A percentile compares a stretch with the other conserved stretches of the same genome.
phyloP scores from a whole-genome alignment of 2,797 vertebrate species.

The Trachops cirrhosus region DNA sequence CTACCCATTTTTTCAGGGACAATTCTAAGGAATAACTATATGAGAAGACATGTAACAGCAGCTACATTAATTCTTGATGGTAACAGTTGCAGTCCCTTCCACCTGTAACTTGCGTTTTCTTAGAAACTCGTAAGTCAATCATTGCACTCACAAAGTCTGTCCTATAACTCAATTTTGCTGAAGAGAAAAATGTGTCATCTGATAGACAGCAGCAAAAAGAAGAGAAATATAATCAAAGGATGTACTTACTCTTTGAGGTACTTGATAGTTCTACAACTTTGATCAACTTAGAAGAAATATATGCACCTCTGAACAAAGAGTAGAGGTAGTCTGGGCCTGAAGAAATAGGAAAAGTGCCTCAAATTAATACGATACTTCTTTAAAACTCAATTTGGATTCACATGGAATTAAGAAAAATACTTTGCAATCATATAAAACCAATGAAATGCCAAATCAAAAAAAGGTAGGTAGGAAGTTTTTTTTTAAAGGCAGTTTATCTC shows the following conservation, averaged over 20 bases:
- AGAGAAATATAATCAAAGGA: conserved; percentile 29
- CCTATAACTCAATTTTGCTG: not conserved
- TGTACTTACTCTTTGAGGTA: conserved; percentile 64
- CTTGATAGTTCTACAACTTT: conserved; percentile 22
- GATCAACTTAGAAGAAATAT: conserved; percentile 41
- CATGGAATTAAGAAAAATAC: not conserved
- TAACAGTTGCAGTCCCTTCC: not conserved
- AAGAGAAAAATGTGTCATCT: conserved; percentile 4
- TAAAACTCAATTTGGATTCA: conserved; percentile 20
- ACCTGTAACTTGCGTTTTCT: conserved; percentile 22
- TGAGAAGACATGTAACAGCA: not conserved
- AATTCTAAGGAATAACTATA: not conserved
- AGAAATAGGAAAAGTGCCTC: conserved; percentile 32
- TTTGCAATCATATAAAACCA: not conserved
- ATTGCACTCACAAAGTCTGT: not conserved
- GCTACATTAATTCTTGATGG: not conserved
- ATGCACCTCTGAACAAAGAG: conserved; percentile 33
- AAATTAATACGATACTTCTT: conserved; percentile 17
- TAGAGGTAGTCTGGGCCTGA: conserved; percentile 12
- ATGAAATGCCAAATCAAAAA: not conserved
- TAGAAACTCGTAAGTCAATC: conserved; percentile 24
- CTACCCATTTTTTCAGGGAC: not conserved
- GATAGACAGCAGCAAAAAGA: not conserved
- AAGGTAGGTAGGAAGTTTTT: not conserved
- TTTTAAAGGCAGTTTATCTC: not conserved